Base-by-base conservation (phyloP, 2,888 invertebrate genomes). In the Zaprionus bogoriensis region DNA sequence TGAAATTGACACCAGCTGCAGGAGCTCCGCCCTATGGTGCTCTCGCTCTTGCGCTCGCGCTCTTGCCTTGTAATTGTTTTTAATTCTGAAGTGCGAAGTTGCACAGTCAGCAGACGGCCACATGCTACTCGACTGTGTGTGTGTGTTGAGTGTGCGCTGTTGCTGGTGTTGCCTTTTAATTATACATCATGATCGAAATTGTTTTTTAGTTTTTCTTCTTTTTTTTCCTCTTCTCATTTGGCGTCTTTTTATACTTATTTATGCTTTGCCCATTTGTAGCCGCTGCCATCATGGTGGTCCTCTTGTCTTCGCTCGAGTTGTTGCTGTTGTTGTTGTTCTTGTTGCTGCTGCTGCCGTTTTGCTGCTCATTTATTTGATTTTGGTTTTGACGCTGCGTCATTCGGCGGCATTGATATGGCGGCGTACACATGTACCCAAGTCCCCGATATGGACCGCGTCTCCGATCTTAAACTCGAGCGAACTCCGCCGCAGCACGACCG, bases 21-120 rank as follows among this genome's bases (percentile, higher is more conserved):
- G 42, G 61, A 50, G 77, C 77, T 84, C 85, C 83, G 79, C 87
- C 80, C 51, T 58, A 50, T 39, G 22, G 12, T 41, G 17, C 28
- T 9, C 6, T 22, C 52, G 7, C 45, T 20, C 55, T 38, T 38
- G 51, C 44, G 36, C 28, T 19, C 27, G 14, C 23, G 17, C 47
- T 19, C 41, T 4, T 6, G 32, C 7, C 17, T 36, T 14, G 9
- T 73, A 85, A 87, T 85, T 86, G 87, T 67, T 57, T 77, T 83
- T 80, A 85, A 88, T 86, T 82, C 72, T 71, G 70, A 87, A 87
- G 88, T 87, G 87, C 88, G 86, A 87, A 82, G 87, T 78, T 77
- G 87, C 86, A 88, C 80, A 87, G 80, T 80, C 80, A 80, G 80
- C 80, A 66, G 57, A 48, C 62, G 20, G 51, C 50, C 67, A 67